Conservation (phyloP, 2,797 vertebrate genomes). For the Triplophysa yarkandensis region DNA sequence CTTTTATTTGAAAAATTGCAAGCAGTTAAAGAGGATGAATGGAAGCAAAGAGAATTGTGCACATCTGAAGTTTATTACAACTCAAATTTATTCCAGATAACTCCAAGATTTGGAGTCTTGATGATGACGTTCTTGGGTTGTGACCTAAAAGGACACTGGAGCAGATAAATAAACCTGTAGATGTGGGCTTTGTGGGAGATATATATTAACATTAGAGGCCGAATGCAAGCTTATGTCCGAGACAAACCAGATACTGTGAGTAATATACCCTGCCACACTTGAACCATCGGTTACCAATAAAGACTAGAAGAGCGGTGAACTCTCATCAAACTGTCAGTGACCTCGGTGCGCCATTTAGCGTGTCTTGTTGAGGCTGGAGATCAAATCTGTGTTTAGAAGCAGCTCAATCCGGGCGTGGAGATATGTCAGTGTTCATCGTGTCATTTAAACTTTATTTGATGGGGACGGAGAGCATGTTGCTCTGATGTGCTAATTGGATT, state of each 20-base stretch:
- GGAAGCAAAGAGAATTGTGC: constrained; percentile 31
- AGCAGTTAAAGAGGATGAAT: constrained; percentile 37
- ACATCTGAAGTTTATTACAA: constrained; percentile 58
- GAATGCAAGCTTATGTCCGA: neutral
- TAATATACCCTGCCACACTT: neutral
- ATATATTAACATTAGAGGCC: constrained; percentile 8
- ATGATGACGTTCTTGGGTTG: constrained; percentile 41
- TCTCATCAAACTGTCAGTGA: constrained; percentile 41
- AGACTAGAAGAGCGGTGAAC: constrained; percentile 9
- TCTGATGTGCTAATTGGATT: constrained; percentile 47
- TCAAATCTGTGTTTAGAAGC: constrained; percentile 39
- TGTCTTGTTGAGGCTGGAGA: constrained; percentile 31
- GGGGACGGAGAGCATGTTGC: constrained; percentile 36
- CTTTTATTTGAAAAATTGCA: constrained; percentile 29
- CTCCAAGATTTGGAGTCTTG: constrained; percentile 50
- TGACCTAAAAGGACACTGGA: constrained; percentile 51
- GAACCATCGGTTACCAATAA: constrained; percentile 17
- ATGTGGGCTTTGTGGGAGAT: neutral
- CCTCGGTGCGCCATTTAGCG: constrained; percentile 27
- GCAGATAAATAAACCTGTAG: constrained; percentile 43
- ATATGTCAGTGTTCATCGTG: constrained; percentile 26
- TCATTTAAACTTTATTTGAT: constrained; percentile 43
- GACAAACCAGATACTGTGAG: constrained; percentile 16
- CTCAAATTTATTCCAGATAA: constrained; percentile 58
- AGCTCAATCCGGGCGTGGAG: constrained; percentile 20